Evolutionary conservation across 2,888 invertebrate genomes (phyloP).

Genomic region (Sphaeridia pumilis): DNA sequence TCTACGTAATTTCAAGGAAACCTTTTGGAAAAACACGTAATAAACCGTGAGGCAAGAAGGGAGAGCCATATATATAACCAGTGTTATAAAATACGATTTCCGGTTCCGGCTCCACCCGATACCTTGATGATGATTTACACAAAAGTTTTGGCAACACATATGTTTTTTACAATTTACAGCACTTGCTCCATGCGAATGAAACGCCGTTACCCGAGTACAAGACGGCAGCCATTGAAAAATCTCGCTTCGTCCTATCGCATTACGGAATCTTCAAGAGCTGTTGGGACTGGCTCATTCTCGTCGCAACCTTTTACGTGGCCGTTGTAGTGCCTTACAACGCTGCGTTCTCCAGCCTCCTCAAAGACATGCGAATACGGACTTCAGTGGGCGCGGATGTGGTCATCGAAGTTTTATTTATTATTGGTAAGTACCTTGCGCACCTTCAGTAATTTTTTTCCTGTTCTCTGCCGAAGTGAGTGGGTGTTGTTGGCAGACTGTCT

Average conservation of each 20-base stretch:
- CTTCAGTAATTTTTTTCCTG: too few species aligned
- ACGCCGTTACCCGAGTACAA: conserved; percentile 91
- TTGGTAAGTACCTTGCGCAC: conserved; percentile 69
- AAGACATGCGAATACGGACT: conserved; percentile 14
- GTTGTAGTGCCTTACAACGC: conserved; percentile 94
- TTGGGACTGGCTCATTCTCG: conserved; percentile 95
- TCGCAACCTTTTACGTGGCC: conserved; percentile 93
- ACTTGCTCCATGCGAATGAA: conserved; percentile 70
- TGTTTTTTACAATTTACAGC: conserved; percentile 54
- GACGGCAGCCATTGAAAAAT: conserved; percentile 85
- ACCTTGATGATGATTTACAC: too few species aligned
- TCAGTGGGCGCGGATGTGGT: conserved; percentile 86
- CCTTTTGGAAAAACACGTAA: too few species aligned
- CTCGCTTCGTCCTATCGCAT: conserved; percentile 84
- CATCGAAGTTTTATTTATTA: conserved; percentile 86
- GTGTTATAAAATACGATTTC: too few species aligned
- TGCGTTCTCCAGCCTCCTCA: conserved; percentile 67
- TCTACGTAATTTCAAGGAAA: too few species aligned
- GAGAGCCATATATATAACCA: too few species aligned
- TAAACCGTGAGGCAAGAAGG: too few species aligned
- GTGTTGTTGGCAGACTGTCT: too few species aligned
- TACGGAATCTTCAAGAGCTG: conserved; percentile 93
- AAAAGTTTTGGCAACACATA: too few species aligned
- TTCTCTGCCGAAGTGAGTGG: too few species aligned
- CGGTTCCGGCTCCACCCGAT: too few species aligned